Percentiles rank a stretch among this genome's conserved stretches.
Conservation (phyloP, 2,797 vertebrate genomes). For the Aplochiton taeniatus region DNA sequence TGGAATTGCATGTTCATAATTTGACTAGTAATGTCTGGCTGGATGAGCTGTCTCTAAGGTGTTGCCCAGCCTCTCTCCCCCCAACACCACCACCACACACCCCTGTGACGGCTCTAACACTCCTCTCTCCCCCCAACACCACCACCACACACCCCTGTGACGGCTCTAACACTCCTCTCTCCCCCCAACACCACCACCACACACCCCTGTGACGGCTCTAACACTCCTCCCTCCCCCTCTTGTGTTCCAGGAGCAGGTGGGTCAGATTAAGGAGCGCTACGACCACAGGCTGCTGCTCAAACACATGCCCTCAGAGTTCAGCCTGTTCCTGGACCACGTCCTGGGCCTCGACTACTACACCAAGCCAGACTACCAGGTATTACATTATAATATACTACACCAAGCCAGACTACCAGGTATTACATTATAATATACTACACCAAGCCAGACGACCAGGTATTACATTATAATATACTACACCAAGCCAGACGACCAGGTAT, state of each 20-base stretch:
- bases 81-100: too few relatives aligned
- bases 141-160: too few relatives aligned
- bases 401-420: conserved; percentile 96
- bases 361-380: conserved; percentile 96
- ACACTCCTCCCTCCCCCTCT: too few relatives aligned
- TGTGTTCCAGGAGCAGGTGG: conserved; percentile 88
- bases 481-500: conserved; percentile 96
- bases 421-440: conserved; percentile 81
- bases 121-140: too few relatives aligned
- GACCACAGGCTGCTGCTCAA: conserved; percentile 95
- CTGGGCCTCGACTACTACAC: conserved; percentile 94
- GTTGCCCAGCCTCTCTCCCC: too few relatives aligned
- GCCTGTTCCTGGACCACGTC: conserved; percentile 93
- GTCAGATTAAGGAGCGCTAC: conserved; percentile 96
- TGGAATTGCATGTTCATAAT: too few relatives aligned
- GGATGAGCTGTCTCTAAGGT: too few relatives aligned
- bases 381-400: conserved; percentile 80
- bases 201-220: too few relatives aligned
- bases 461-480: conserved; percentile 81
- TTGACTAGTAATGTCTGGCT: too few relatives aligned
- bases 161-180: too few relatives aligned
- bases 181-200: too few relatives aligned
- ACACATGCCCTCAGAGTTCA: conserved; percentile 96
- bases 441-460: conserved; percentile 95
- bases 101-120: too few relatives aligned